Evolutionary conservation across 2,113 vertebrate genomes (phyloP), one percentile per base, ranked within the genome.

Genomic region (Coturnix japonica): DNA sequence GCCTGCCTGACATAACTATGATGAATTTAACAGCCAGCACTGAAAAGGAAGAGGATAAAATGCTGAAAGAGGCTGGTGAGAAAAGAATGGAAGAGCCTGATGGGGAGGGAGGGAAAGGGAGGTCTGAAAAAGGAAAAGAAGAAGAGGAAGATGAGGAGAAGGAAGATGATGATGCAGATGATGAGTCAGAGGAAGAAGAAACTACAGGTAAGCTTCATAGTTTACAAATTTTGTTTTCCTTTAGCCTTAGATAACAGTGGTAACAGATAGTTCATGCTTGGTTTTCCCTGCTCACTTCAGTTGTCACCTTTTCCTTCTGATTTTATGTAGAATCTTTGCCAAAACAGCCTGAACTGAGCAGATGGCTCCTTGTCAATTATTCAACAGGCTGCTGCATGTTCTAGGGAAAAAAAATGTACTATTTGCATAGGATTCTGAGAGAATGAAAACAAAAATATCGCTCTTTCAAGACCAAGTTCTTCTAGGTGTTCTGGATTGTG

Each of bases 1-100:
- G 99, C 93, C 97, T 99, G 79, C 98, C 99, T 3, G 99, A 99
- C 96, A 96, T 99, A 73, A 98, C 99, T 92, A 98, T 99, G 98
- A 97, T 99, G 97, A 99, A 98, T 75, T 96, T 98, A 82, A 97
- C 97, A 53, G 89, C 98, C 22, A 98, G 97, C 89, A 88, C 93
- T 75, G 97, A 98, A 90, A 97, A 97, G 69, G 96, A 97, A 10
- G 97, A 97, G 44, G 95, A 85, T 74, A 97, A 94, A 88, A 97
- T 94, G 80, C 39, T 95, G 73, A 96, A 96, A 49, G 97, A 97
- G 15, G 78, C 89, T 37, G 94, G 79, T 81, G 96, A 95, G 59
- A 95, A 96, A 91, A 95, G 94, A 69, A 88, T 93, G 37, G 98
- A 98, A 84, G 97, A 97, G 33, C 89, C 94, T 91, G 95, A 96